Percentiles rank a stretch among this genome's conserved stretches.
These are phyloP conservation scores for Drosophila barbarae DNA, from an alignment of 2,888 invertebrate species.

Conservation along the genomic window DNA sequence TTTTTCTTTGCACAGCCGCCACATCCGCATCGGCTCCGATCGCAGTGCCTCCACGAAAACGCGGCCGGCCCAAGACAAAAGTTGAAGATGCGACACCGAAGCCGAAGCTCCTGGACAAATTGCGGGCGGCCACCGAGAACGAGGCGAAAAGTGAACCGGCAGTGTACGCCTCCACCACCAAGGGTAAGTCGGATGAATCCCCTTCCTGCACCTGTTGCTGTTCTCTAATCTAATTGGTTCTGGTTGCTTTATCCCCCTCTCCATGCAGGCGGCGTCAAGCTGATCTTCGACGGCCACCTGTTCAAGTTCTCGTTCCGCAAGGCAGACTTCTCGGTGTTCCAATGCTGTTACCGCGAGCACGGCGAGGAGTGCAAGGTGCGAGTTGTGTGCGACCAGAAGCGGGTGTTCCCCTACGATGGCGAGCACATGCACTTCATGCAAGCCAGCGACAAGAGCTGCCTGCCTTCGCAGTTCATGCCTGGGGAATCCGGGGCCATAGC, in stretches of 20 bases:
- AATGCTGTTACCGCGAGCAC: conserved; percentile 77
- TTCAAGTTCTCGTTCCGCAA: conserved; percentile 77
- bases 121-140: conserved; percentile 63
- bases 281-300: conserved; percentile 77
- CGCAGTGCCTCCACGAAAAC: conserved; percentile 59
- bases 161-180: conserved; percentile 77
- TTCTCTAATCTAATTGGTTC: neutral
- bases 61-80: conserved; percentile 68
- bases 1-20: conserved; percentile 32
- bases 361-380: conserved; percentile 76
- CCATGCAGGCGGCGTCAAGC: conserved; percentile 76
- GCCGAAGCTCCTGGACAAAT: conserved; percentile 62
- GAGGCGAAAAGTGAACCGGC: conserved; percentile 58
- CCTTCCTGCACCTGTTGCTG: neutral
- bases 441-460: conserved; percentile 78
- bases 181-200: conserved; percentile 53
- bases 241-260: neutral
- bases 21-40: conserved; percentile 52
- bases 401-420: conserved; percentile 75
- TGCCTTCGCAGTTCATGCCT: conserved; percentile 73
- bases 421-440: conserved; percentile 77
- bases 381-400: conserved; percentile 76
- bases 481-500: conserved; percentile 42
- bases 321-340: conserved; percentile 75
- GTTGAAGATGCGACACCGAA: conserved; percentile 50